Evolutionary conservation across 2,797 vertebrate genomes (phyloP).

Genomic region (Malurus leucopterus): DNA sequence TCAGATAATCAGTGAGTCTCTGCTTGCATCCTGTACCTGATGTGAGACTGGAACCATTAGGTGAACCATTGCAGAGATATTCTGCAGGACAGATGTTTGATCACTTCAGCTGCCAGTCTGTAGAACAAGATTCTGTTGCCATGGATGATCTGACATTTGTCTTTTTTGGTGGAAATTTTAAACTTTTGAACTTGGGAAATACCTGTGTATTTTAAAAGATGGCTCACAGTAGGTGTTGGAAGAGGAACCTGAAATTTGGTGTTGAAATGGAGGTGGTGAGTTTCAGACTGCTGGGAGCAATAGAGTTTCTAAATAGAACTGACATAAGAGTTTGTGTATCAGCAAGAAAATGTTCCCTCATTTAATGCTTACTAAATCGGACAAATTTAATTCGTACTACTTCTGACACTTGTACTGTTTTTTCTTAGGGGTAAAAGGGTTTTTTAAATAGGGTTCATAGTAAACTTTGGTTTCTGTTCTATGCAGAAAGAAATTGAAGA

Average conservation of each 20-base stretch:
- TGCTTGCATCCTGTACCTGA: background rate
- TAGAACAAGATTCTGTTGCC: background rate
- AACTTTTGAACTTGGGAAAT: background rate
- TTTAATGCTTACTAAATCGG: background rate
- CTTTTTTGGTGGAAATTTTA: background rate
- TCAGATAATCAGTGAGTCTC: background rate
- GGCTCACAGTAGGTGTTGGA: background rate
- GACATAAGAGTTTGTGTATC: background rate
- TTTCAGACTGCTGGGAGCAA: background rate
- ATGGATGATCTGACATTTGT: background rate
- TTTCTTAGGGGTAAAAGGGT: background rate
- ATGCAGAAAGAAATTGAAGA: conserved; percentile 80
- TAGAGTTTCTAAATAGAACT: background rate
- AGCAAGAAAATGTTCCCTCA: background rate
- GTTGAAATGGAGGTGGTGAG: background rate
- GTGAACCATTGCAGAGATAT: background rate
- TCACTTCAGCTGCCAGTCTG: background rate
- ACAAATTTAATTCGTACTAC: background rate
- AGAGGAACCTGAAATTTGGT: background rate
- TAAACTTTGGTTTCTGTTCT: conserved; percentile 1
- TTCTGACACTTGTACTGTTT: background rate
- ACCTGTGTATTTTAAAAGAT: background rate
- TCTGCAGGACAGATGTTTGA: background rate
- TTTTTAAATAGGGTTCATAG: background rate
- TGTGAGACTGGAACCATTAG: background rate